phyloP scores from a whole-genome alignment of 2,113 vertebrate species.

The Megaceryle torquata region DNA sequence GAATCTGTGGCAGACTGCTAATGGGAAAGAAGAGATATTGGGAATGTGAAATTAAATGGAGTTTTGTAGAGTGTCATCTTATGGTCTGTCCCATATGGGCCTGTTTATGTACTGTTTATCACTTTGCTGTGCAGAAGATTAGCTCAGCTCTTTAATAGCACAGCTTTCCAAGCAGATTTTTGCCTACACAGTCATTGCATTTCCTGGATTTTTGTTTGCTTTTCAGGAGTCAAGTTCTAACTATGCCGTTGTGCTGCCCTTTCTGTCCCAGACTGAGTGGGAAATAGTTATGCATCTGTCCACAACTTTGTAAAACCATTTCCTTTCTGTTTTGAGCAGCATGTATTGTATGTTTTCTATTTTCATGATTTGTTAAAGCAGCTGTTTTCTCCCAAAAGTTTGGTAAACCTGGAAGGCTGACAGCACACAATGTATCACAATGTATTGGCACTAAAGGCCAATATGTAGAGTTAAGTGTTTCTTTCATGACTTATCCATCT shows the following conservation, averaged over 20 bases:
- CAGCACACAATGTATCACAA: neutral
- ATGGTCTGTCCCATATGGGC: neutral
- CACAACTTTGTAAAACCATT: neutral
- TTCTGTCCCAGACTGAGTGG: neutral
- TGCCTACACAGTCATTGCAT: neutral
- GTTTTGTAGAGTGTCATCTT: slow-evolving; percentile 45
- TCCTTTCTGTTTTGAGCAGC: neutral
- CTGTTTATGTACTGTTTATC: neutral
- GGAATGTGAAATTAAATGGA: slow-evolving; percentile 29
- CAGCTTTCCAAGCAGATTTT: slow-evolving; percentile 44
- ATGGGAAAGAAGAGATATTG: neutral
- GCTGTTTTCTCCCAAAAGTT: neutral
- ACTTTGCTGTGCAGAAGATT: neutral
- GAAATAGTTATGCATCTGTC: neutral
- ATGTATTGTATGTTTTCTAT: neutral
- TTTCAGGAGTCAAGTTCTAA: neutral
- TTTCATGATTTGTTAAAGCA: neutral
- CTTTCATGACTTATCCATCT: neutral
- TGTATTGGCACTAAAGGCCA: neutral
- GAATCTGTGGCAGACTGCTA: slow-evolving; percentile 17
- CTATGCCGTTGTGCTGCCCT: neutral
- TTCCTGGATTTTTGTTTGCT: slow-evolving; percentile 16
- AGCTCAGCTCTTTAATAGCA: neutral
- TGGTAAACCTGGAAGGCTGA: neutral
- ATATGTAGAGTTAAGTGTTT: neutral